Evolutionary conservation across 37 sponge, comb jelly and placozoan species (phyloP).

Genomic region (Hormiphora californensis): DNA sequence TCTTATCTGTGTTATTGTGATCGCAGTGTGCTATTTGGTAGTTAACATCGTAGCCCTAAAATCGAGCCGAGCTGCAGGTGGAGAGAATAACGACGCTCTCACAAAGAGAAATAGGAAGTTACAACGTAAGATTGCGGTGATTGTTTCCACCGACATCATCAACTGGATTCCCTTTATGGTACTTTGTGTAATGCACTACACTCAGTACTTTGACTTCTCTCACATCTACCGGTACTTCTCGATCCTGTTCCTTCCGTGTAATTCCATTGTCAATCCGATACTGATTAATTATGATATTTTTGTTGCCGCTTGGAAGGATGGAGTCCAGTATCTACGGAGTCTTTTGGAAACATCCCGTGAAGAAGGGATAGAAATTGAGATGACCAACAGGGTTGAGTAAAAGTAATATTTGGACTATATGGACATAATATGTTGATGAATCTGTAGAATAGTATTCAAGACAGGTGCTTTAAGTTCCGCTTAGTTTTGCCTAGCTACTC

Average conservation of each 20-base stretch:
- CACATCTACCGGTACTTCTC: too few species aligned
- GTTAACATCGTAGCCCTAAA: neutral
- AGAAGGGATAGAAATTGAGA: too few species aligned
- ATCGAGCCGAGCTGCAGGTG: neutral
- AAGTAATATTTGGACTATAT: too few species aligned
- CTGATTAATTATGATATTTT: too few species aligned
- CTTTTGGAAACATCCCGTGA: too few species aligned
- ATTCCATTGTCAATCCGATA: conserved; percentile 20
- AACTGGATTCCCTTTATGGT: neutral
- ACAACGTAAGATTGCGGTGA: neutral
- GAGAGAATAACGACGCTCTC: neutral
- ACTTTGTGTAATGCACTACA: neutral
- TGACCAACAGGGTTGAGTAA: too few species aligned
- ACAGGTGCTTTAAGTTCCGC: too few species aligned
- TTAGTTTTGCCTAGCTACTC: too few species aligned
- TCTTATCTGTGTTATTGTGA: neutral
- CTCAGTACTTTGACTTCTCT: neutral
- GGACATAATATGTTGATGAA: too few species aligned
- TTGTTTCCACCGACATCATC: neutral
- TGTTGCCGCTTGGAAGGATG: too few species aligned
- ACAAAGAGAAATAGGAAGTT: neutral
- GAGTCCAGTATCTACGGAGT: too few species aligned
- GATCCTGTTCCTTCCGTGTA: neutral
- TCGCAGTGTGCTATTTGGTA: neutral
- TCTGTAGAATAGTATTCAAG: too few species aligned